A percentile compares a stretch with the other conserved stretches of the same genome.
Evolutionary conservation across 2,888 invertebrate species (phyloP).

Genomic region (Protophormia terraenovae): DNA sequence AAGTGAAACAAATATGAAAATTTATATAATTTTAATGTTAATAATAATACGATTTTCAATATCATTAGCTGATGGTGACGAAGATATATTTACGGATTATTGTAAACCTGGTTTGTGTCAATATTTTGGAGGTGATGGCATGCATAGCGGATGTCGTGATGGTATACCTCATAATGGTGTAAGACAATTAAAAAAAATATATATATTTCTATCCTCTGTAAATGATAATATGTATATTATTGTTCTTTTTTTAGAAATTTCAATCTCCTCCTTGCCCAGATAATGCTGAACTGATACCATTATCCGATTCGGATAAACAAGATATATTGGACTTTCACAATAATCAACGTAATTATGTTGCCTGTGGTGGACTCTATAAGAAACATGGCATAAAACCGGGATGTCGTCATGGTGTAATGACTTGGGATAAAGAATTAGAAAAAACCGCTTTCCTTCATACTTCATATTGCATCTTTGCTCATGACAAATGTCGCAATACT

Average conservation of each 20-base stretch:
- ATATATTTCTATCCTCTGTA: too few species aligned
- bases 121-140: neutral
- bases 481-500: slow-evolving; percentile 74
- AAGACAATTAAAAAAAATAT: too few species aligned
- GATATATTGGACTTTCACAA: slow-evolving; percentile 72
- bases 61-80: neutral
- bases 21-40: neutral
- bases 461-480: slow-evolving; percentile 72
- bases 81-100: slow-evolving; percentile 17
- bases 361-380: slow-evolving; percentile 70
- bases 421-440: slow-evolving; percentile 72
- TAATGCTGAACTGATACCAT: neutral
- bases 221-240: too few species aligned
- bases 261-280: slow-evolving; percentile 41
- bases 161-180: slow-evolving; percentile 23
- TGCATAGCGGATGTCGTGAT: slow-evolving; percentile 23
- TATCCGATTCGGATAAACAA: slow-evolving; percentile 21
- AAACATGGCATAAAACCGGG: slow-evolving; percentile 66
- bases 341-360: slow-evolving; percentile 71
- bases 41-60: neutral
- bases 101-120: slow-evolving; percentile 5
- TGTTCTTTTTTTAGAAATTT: slow-evolving; percentile 40
- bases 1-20: neutral
- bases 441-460: slow-evolving; percentile 72
- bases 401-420: slow-evolving; percentile 72